phyloP scores from a whole-genome alignment of 2,113 vertebrate species.

The Symphodus melops region DNA sequence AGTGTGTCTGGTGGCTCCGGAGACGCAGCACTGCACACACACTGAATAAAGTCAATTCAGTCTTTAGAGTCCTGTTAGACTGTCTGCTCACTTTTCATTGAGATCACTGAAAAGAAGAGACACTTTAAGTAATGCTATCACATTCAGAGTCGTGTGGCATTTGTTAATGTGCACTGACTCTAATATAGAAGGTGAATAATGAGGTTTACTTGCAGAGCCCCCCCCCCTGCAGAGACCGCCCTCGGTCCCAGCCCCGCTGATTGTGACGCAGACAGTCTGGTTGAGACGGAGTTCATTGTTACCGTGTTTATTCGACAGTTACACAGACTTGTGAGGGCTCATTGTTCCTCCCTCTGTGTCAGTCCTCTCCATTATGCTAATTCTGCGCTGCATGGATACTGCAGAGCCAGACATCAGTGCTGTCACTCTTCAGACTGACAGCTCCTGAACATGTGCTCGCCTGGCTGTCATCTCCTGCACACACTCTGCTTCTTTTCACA shows the following conservation, averaged over 20 bases:
- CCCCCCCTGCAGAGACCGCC: conserved; percentile 23
- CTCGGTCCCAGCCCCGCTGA: conserved; percentile 16
- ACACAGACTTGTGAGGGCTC: conserved; percentile 29
- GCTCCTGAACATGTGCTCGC: conserved; percentile 32
- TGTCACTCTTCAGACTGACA: conserved; percentile 60
- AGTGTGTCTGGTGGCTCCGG: too few species aligned
- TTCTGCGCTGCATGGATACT: conserved; percentile 48
- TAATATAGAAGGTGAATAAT: background rate
- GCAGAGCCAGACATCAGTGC: conserved; percentile 48
- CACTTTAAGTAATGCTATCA: background rate
- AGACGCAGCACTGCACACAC: too few species aligned
- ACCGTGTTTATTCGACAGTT: conserved; percentile 54
- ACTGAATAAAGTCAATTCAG: too few species aligned
- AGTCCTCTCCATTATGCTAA: conserved; percentile 65
- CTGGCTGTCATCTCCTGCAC: conserved; percentile 57
- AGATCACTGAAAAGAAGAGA: background rate
- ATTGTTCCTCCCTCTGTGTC: conserved; percentile 58
- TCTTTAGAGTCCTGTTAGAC: too few species aligned
- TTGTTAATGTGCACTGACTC: background rate
- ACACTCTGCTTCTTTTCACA: conserved; percentile 46
- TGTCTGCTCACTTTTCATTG: background rate
- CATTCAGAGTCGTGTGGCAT: background rate
- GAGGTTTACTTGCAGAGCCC: background rate
- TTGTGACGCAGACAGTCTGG: conserved; percentile 27
- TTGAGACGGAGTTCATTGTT: conserved; percentile 43